These are phyloP conservation scores for Bungarus multicinctus DNA, from an alignment of 2,113 vertebrate species.

Conservation along the genomic window DNA sequence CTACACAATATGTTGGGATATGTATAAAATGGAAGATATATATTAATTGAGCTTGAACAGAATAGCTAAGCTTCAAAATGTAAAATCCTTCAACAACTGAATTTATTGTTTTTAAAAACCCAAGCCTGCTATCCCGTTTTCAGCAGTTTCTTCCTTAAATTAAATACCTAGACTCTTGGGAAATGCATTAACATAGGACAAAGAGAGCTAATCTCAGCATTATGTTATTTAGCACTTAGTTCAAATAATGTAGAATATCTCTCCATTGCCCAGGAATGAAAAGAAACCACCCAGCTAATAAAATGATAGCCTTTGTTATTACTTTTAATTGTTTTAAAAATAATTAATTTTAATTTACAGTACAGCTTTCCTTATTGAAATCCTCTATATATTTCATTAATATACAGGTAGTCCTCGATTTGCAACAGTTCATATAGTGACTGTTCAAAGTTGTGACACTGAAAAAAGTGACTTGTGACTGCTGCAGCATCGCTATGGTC, in stretches of 20 bases:
- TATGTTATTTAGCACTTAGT: neutral
- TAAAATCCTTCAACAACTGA: neutral
- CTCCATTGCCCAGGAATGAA: neutral
- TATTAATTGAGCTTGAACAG: neutral
- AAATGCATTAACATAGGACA: neutral
- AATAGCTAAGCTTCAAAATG: neutral
- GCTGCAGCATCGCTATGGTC: neutral
- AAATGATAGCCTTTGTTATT: neutral
- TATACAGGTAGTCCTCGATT: neutral
- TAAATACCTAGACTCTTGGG: neutral
- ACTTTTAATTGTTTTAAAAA: neutral
- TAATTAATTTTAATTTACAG: neutral
- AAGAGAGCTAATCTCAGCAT: neutral
- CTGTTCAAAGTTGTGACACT: neutral
- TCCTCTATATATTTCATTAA: neutral
- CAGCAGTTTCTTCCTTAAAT: neutral
- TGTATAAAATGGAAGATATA: neutral
- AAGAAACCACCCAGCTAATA: neutral
- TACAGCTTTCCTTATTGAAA: neutral
- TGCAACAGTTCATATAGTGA: neutral
- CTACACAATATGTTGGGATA: neutral
- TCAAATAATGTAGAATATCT: neutral
- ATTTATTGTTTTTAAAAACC: neutral
- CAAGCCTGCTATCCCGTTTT: neutral
- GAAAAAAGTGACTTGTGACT: neutral